These are phyloP conservation scores for Girardinus metallicus DNA, from an alignment of 2,797 vertebrate species.

Conservation along the genomic window DNA sequence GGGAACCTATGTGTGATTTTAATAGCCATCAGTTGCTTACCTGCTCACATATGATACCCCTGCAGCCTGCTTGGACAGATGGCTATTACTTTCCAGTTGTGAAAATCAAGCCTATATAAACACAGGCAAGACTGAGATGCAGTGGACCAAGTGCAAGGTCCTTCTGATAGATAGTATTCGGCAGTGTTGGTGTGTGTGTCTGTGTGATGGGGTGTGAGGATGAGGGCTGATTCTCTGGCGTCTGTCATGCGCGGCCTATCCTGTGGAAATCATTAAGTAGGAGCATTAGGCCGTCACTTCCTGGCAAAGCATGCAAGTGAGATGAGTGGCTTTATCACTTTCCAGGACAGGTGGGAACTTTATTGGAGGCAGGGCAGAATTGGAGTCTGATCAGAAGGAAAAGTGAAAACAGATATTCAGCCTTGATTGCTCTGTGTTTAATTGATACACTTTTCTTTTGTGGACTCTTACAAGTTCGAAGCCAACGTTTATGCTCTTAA, in stretches of 20 bases:
- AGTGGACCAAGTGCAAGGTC: constrained; percentile 65
- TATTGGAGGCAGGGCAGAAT: constrained; percentile 32
- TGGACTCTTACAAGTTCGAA: not conserved
- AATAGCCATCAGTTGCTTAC: constrained; percentile 82
- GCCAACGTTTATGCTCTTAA: not conserved
- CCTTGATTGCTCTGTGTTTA: not conserved
- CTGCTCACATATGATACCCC: constrained; percentile 79
- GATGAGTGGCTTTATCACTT: constrained; percentile 71
- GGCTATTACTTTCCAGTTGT: constrained; percentile 84
- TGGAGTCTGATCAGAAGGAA: constrained; percentile 40
- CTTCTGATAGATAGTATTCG: constrained; percentile 60
- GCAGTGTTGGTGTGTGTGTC: not conserved
- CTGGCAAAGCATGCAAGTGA: constrained; percentile 62
- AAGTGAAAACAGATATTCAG: constrained; percentile 36
- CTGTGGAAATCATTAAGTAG: constrained; percentile 83
- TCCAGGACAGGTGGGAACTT: constrained; percentile 72
- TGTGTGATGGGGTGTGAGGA: constrained; percentile 18
- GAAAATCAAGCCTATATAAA: constrained; percentile 84
- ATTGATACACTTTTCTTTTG: not conserved
- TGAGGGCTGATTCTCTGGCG: constrained; percentile 69
- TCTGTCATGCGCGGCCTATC: constrained; percentile 76
- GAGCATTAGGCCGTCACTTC: constrained; percentile 79
- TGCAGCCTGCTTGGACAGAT: constrained; percentile 75
- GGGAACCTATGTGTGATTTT: constrained; percentile 66
- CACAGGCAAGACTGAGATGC: constrained; percentile 68